Evolutionary conservation across 2,113 vertebrate species (phyloP), one percentile per base, ranked within the genome.

Genomic region (Petaurus breviceps): DNA sequence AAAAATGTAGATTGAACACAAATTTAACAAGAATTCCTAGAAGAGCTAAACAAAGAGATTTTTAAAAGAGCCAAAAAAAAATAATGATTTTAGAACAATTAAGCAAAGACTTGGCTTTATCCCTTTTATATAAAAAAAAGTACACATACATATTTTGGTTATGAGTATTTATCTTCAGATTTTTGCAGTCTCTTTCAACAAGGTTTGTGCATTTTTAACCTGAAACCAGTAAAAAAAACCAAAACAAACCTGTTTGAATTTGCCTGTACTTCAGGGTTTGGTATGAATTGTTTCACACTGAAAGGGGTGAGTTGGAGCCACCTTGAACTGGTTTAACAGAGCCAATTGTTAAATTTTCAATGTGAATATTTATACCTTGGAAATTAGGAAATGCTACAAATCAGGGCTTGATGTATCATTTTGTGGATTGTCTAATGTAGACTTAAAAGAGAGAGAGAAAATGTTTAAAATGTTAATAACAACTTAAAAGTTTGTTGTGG

Each of bases 181-280:
- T 91, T 22, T 57, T 68, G 28, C 7, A 89, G 37, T 1, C 52
- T 0, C 28, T 95, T 16, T 94, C 28, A 8, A n/a, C 2, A 92
- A n/a, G 11, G 53, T 28, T 57, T 95, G 3, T 51, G 8, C 10
- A 22, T 92, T 95, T 96, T 96, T 25, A 94, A 91, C n/a, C 94
- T 93, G 91, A 89, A 77, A 28, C 46, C 31, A 93, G 0, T 54
- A 51, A 47, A 0, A 49, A 49, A 89, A 0, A 51, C 47, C 43
- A 0, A 0, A 51, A 51, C 43, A 0, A 1, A n/a, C n/a, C 90
- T 93, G 8, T 57, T 57, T 57, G 9, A 68, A 68, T 3, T 19
- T 68, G 31, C 37, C 49, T 51, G 93, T 91, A 52, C 37, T 61
- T 91, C 0, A 25, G 3, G 0, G 1, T 92, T 22, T 93, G 51